Conservation (phyloP, 1,140 invertebrate species). For the Bradysia coprophila region DNA sequence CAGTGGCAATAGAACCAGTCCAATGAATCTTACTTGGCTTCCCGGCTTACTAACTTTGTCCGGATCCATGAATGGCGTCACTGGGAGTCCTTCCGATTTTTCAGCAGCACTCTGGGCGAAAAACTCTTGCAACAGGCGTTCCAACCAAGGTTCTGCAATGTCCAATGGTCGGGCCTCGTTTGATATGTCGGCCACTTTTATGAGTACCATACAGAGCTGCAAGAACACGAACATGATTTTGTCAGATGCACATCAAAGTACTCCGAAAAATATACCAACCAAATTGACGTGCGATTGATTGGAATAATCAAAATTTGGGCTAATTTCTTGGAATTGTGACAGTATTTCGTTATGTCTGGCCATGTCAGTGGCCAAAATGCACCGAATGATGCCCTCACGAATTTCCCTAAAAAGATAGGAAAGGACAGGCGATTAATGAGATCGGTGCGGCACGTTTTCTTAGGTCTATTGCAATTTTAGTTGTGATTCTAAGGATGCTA, state of each 20-base stretch:
- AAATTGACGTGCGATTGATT: conserved; percentile 61
- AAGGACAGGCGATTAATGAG: background rate
- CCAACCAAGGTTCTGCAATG: conserved; percentile 71
- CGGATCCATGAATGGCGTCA: conserved; percentile 80
- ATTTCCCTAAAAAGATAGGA: conserved; percentile 25
- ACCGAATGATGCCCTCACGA: conserved; percentile 66
- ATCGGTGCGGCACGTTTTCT: too few species aligned
- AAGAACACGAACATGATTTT: conserved; percentile 4
- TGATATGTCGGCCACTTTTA: conserved; percentile 76
- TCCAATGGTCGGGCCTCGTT: conserved; percentile 73
- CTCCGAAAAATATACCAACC: conserved; percentile 29
- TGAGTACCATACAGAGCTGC: conserved; percentile 67
- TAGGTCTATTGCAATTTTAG: too few species aligned
- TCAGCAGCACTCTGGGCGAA: conserved; percentile 71
- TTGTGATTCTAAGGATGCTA: background rate
- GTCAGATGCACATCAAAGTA: background rate
- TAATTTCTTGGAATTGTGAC: conserved; percentile 49
- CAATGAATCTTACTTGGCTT: conserved; percentile 73
- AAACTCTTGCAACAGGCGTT: conserved; percentile 58
- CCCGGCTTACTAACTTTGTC: conserved; percentile 75
- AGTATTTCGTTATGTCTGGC: conserved; percentile 74
- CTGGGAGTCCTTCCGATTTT: conserved; percentile 65
- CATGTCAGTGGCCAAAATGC: conserved; percentile 76
- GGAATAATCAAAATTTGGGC: conserved; percentile 51
- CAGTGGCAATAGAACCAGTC: conserved; percentile 60